Base-by-base conservation (phyloP, 2,888 invertebrate species). In the Amphiduros pacificus region DNA sequence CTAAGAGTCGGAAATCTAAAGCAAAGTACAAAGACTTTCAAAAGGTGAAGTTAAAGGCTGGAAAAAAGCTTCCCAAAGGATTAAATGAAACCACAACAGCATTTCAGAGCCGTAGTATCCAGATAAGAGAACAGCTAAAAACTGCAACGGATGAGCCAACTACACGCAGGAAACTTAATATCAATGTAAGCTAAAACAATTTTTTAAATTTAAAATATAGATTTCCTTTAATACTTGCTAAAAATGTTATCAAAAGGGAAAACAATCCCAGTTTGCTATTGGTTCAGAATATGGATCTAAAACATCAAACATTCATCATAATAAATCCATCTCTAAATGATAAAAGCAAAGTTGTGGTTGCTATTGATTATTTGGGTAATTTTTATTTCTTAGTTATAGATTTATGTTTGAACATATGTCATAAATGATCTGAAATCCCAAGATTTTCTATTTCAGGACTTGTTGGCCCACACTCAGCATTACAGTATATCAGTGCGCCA, bases 71-170 rank as follows among this genome's bases (percentile, higher is more conserved):
- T 56, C 91, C 91, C 0, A 94, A 92, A 85, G 93, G 93, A 6
- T 88, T 90, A 56, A 96, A 95, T 86, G 89, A 92, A 3, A 95
- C 95, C 0, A 89, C 93, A 79, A 90, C 93, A 0, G 89, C 89
- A 73, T 94, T 96, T 75, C 93, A 94, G 86, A 88, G 93, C 0
- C 91, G 91, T 74, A 91, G 93, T 76, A 93, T 96, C 70, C 86
- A 92, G 1, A 87, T 96, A 89, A 85, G 93, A 90, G 90, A 92
- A 73, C 94, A 94, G 76, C 78, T 93, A 17, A 79, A 75, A 58
- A 61, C 66, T 40, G 65, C 61, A 29, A 83, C 82, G 24, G 78
- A 83, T 5, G 87, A 88, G 73, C 86, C 87, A 55, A 82, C 89
- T 36, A 90, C 90, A 55, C 87, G 85, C 32, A 85, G 88, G 63